These are phyloP conservation scores for Thunnus maccoyii DNA, from an alignment of 2,113 vertebrate species.

Conservation along the genomic window DNA sequence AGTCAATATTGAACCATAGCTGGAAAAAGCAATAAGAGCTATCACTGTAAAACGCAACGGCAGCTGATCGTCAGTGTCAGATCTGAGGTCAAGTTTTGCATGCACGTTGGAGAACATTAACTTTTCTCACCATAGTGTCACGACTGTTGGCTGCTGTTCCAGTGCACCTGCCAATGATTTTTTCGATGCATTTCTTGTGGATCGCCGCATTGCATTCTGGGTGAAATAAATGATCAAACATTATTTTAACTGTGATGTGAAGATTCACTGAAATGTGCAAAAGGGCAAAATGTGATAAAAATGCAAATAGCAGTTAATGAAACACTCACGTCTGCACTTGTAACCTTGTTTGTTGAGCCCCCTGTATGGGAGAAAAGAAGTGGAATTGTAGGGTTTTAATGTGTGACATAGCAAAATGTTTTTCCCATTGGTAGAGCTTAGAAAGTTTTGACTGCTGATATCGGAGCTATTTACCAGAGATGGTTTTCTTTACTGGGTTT, in stretches of 20 bases:
- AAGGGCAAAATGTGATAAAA: background rate
- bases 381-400: background rate
- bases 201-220: constrained; percentile 99
- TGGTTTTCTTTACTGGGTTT: background rate
- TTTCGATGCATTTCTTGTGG: constrained; percentile 98
- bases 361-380: constrained; percentile 81
- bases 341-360: constrained; percentile 98
- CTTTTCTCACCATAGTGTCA: constrained; percentile 92
- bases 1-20: background rate
- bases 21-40: background rate
- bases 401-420: background rate
- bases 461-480: background rate
- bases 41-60: background rate
- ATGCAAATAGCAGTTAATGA: background rate
- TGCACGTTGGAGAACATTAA: constrained; percentile 1
- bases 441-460: background rate
- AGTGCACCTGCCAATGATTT: constrained; percentile 95
- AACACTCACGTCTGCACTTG: constrained; percentile 96
- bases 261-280: background rate
- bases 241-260: background rate
- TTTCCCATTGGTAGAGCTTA: background rate
- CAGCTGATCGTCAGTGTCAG: background rate
- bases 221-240: constrained; percentile 48
- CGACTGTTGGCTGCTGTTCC: constrained; percentile 95
- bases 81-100: constrained; percentile 1